These are phyloP conservation scores for Melanotaenia duboulayi DNA, from an alignment of 2,113 vertebrate species.

Conservation along the genomic window DNA sequence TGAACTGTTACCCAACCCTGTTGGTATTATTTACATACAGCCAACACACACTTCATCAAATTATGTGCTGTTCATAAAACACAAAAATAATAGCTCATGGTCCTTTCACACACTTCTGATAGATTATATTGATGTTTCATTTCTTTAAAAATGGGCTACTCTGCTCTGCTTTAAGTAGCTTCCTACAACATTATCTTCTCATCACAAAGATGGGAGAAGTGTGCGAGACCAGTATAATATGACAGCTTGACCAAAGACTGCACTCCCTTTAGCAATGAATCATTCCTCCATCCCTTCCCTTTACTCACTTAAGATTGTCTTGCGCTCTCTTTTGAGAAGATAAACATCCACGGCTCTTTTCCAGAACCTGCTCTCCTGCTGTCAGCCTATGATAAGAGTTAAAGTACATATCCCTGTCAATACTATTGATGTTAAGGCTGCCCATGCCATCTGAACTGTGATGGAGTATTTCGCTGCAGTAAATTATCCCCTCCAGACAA, in stretches of 20 bases:
- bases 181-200: slow-evolving; percentile 35
- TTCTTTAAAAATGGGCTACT: slow-evolving; percentile 25
- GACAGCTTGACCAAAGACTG: slow-evolving; percentile 21
- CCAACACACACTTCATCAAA: neutral
- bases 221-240: slow-evolving; percentile 13
- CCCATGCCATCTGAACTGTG: slow-evolving; percentile 51
- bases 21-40: neutral
- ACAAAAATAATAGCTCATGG: too few relatives aligned
- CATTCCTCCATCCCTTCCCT: slow-evolving; percentile 17
- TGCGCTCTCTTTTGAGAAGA: slow-evolving; percentile 46
- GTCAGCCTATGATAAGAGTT: slow-evolving; percentile 66
- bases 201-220: slow-evolving; percentile 28
- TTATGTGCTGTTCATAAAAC: neutral
- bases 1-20: too few relatives aligned
- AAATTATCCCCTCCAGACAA: slow-evolving; percentile 57
- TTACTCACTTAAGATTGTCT: slow-evolving; percentile 27
- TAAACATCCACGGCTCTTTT: slow-evolving; percentile 56
- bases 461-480: slow-evolving; percentile 46
- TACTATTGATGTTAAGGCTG: slow-evolving; percentile 63
- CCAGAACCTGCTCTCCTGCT: slow-evolving; percentile 49
- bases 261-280: slow-evolving; percentile 17
- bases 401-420: slow-evolving; percentile 58
- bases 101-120: neutral
- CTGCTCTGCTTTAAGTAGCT: slow-evolving; percentile 40
- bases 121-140: too few relatives aligned